These are phyloP conservation scores for Drosophila sulfurigaster DNA, from an alignment of 1,140 invertebrate species.

Conservation along the genomic window DNA sequence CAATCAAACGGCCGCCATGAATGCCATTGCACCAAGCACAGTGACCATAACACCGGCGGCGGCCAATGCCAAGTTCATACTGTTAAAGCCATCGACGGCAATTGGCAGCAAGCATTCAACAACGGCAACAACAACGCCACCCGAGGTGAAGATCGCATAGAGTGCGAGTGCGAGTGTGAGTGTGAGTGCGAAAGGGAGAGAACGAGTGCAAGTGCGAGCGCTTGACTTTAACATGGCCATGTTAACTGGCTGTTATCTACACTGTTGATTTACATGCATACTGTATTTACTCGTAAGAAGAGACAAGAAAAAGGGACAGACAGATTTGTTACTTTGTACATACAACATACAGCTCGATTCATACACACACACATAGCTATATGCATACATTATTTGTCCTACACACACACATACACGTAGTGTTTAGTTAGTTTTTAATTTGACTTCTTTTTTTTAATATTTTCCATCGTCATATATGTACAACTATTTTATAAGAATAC, in stretches of 20 bases:
- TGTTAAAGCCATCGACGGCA: conserved; percentile 52
- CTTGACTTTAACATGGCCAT: conserved; percentile 27
- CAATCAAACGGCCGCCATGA: conserved; percentile 78
- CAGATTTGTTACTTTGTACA: conserved; percentile 7
- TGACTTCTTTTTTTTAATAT: conserved; percentile 14
- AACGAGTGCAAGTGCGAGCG: not conserved
- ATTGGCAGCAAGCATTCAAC: conserved; percentile 23
- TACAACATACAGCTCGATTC: not conserved
- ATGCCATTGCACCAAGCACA: conserved; percentile 76
- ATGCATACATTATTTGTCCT: too few species aligned
- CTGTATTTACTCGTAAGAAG: conserved; percentile 31
- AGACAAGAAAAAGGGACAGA: not conserved
- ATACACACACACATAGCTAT: conserved; percentile 1
- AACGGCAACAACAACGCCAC: not conserved
- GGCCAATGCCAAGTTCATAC: conserved; percentile 54
- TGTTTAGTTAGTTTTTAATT: conserved; percentile 2
- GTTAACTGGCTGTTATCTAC: conserved; percentile 44
- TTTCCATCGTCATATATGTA: conserved; percentile 18
- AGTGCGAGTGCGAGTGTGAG: conserved; percentile 1
- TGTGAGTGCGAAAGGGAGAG: not conserved
- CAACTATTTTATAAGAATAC: conserved; percentile 47
- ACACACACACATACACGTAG: not conserved
- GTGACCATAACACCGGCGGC: conserved; percentile 79
- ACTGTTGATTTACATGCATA: conserved; percentile 55
- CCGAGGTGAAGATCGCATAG: conserved; percentile 62